Percentiles rank a stretch among this genome's conserved stretches.
Conservation (phyloP, 2,888 invertebrate species). For the Tribolium freemani region DNA sequence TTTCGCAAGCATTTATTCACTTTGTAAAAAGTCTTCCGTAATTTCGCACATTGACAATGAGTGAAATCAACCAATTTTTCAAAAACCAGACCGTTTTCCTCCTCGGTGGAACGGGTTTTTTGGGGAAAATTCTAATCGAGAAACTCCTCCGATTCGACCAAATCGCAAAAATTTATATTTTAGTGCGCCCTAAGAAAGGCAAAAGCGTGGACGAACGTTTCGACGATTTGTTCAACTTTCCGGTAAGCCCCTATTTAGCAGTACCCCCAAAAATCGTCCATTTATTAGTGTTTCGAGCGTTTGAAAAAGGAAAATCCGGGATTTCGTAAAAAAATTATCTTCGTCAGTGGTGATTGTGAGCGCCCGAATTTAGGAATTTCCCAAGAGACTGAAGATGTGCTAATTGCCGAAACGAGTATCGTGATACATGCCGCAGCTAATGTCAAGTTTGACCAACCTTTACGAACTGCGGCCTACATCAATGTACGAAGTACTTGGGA, state of each 20-base stretch:
- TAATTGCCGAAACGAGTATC: constrained; percentile 53
- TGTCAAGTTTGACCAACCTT: constrained; percentile 79
- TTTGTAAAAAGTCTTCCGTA: too few species aligned
- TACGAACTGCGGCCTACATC: constrained; percentile 77
- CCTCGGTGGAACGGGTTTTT: constrained; percentile 51
- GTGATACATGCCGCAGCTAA: constrained; percentile 84
- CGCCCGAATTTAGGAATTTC: constrained; percentile 3
- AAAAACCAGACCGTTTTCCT: constrained; percentile 49
- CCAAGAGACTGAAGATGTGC: not conserved
- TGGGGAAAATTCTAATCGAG: constrained; percentile 54
- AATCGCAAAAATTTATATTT: constrained; percentile 56
- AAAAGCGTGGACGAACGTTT: constrained; percentile 49
- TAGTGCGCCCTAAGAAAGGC: constrained; percentile 60
- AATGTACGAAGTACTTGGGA: constrained; percentile 78
- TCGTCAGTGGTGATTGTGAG: constrained; percentile 62
- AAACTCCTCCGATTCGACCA: constrained; percentile 56
- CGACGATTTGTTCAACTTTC: constrained; percentile 47
- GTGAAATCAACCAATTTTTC: constrained; percentile 39
- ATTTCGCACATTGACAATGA: too few species aligned
- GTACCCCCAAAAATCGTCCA: constrained; percentile 31
- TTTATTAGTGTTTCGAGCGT: not conserved
- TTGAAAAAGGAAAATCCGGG: not conserved
- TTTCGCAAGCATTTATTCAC: too few species aligned
- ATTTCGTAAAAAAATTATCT: constrained; percentile 69
- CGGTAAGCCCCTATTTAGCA: constrained; percentile 42